Evolutionary conservation across 2,113 vertebrate species (phyloP), one percentile per base, ranked within the genome.

Genomic region (Caloenas nicobarica): DNA sequence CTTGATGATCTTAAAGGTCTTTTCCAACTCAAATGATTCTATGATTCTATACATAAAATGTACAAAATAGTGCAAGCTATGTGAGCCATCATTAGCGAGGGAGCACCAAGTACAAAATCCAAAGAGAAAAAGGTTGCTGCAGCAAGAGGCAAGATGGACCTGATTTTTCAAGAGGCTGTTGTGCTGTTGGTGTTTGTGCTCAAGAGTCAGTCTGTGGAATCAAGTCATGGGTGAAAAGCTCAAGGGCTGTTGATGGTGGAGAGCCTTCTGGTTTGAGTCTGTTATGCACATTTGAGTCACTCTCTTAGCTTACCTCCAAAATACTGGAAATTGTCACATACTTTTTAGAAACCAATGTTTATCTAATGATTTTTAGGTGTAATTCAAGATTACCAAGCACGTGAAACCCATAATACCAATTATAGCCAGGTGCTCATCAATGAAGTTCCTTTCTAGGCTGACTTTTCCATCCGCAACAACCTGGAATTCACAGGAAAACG

Each of bases 61-160:
- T 1, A 22, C 24, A 28, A 42, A 60, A 24, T 1, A 13, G 54
- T 2, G 0, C 17, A 29, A 71, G 15, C 7, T 36, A 7, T 1
- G 5, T 7, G 29, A 66, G 64, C 48, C 3, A 2, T 31, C 18
- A 0, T 31, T 29, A 57, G 46, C 2, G 7, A 69, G 44, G 73
- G 4, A 56, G 25, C 31, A 60, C 7, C 42, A 53, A 38, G 29
- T 2, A 19, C 24, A 38, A 71, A 81, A 62, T 14, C 7, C 57
- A 28, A 77, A 64, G 26, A 29, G 29, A n/a, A 56, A 40, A 36
- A 86, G 22, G 11, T 9, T 69, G 33, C 53, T 77, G 50, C 23
- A 86, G 58, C 44, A 65, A 58, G 48, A 60, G 48, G 13, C 11
- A 79, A 76, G 48, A 64, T 9, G 28, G 15, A 34, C 6, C 8